Evolutionary conservation across 92 coral and sea anemone genomes (phyloP).

Genomic region (Phenganax stokvisi): DNA sequence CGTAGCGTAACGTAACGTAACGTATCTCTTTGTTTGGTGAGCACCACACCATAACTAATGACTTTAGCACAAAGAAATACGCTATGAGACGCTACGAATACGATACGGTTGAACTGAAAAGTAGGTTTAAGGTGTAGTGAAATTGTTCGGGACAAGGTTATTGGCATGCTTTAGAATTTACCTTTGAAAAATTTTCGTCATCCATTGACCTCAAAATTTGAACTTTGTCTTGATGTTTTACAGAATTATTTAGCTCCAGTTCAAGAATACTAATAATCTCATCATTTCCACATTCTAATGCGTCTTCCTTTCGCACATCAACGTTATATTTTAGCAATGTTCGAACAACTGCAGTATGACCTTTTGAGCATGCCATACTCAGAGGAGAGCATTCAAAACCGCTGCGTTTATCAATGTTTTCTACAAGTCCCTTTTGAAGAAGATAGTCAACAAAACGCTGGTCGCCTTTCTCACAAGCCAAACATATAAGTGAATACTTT

Average conservation of each 20-base stretch:
- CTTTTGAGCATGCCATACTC: neutral
- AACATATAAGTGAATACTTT: no score
- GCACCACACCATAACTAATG: no score
- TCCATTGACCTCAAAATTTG: neutral
- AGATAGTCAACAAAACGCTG: no score
- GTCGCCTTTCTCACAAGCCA: no score
- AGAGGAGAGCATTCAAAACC: neutral
- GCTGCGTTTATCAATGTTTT: neutral
- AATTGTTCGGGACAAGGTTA: no score
- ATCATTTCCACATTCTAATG: neutral
- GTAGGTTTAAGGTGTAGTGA: no score
- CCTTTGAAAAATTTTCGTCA: neutral
- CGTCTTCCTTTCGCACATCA: neutral
- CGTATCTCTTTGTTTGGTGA: no score
- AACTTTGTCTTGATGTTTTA: constrained; percentile 2
- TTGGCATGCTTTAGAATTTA: neutral
- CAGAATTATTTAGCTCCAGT: neutral
- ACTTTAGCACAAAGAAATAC: no score
- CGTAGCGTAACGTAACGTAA: no score
- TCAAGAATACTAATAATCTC: neutral
- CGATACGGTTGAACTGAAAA: no score
- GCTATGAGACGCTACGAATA: no score
- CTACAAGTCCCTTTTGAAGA: no score
- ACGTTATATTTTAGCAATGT: constrained; percentile 12
- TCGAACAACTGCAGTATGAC: constrained; percentile 3